Evolutionary conservation across 2,797 vertebrate genomes (phyloP), one percentile per base, ranked within the genome.

Genomic region (Stomatorhinus walkeri): DNA sequence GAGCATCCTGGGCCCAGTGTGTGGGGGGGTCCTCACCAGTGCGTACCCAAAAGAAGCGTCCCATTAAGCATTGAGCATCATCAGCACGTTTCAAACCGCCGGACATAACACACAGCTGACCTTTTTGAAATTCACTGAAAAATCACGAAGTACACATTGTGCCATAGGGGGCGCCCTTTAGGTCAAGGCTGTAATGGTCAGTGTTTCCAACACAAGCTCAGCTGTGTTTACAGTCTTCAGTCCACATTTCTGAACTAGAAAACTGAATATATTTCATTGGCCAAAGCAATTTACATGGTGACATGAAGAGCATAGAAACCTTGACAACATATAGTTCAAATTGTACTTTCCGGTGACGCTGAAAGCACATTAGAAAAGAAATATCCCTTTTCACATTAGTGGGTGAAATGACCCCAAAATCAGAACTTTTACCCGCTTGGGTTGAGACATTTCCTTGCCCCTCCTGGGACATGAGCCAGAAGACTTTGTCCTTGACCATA

Each of bases 21-120:
- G 95, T 89, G 98, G 97, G 89, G 98, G 98, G 48, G 96, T 97
- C 87, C 96, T 99, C 85, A 99, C 98, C 90, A 99, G 98, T 99
- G 95, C 93, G 97, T 96, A 49, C 0, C 40, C 36, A 36, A 32
- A 36, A 43, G 40, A 81, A 46, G 76, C 76, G 1, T 81, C 76
- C 36, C 36, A 16, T 19, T 43, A 76, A 40, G 68, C 28, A 81
- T 5, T n/a, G 7, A 81, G 7, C 36, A n/a, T n/a, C 36, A 46
- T 81, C 76, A 81, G 76, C 76, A 46, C 19, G 40, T 46, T 4
- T 43, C 76, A 81, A 7, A 22, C 76, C 40, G n/a, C 40, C 43
- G 19, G 19, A 46, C 40, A 43, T 81, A 46, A 81, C 40, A 22
- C 72, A 43, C 14, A 79, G 72, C 72, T 0, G 2, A 79, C 72